Evolutionary conservation across 2,888 invertebrate genomes (phyloP).

Genomic region (Gortyna flavago): DNA sequence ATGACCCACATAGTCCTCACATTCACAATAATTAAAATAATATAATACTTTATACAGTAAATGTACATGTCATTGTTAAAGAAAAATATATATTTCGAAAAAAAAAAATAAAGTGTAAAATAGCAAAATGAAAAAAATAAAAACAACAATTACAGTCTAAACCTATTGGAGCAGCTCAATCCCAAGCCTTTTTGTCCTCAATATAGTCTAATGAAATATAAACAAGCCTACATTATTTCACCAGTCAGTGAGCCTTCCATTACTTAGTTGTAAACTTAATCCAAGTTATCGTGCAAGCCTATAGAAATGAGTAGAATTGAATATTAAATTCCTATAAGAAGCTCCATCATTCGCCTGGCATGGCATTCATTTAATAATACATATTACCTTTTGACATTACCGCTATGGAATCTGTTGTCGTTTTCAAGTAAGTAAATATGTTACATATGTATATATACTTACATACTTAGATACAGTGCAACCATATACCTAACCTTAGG

Average conservation of each 20-base stretch:
- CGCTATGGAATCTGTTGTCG: constrained; percentile 6
- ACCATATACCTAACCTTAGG: neutral
- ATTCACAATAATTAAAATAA: no score
- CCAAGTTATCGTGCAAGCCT: neutral
- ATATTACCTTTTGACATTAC: constrained; percentile 23
- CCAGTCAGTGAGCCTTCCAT: neutral
- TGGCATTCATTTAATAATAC: constrained; percentile 33
- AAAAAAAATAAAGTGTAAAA: no score
- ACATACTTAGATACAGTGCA: neutral
- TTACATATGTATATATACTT: neutral
- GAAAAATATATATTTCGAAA: no score
- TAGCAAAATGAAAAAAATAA: no score
- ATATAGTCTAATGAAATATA: neutral
- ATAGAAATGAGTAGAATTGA: constrained; percentile 23
- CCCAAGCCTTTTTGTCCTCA: no score
- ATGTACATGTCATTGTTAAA: no score
- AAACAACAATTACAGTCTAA: no score
- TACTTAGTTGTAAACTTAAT: constrained; percentile 10
- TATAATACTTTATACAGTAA: no score
- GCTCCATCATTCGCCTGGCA: constrained; percentile 10
- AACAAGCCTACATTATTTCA: neutral
- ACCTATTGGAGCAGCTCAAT: no score
- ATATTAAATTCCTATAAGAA: constrained; percentile 44
- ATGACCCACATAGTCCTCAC: no score
- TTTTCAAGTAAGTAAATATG: constrained; percentile 2